Percentiles rank a stretch among this genome's conserved stretches.
These are phyloP conservation scores for Sceliomorpha sp. DNA, from an alignment of 2,888 invertebrate species.

Conservation along the genomic window DNA sequence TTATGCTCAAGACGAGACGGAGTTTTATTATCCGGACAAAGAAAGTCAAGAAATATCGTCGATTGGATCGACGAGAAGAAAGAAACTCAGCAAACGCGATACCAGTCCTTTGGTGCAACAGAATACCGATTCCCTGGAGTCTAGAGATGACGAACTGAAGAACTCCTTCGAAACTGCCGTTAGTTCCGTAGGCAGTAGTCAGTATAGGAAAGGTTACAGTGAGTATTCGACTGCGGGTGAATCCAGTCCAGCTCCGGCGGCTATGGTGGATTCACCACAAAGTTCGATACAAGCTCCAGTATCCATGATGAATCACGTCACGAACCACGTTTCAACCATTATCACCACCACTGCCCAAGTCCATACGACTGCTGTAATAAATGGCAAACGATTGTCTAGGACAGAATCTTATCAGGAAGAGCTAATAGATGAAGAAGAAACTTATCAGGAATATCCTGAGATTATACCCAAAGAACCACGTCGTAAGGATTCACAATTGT, in stretches of 20 bases:
- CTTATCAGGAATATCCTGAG: constrained; percentile 63
- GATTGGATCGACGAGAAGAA: constrained; percentile 65
- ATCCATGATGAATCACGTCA: constrained; percentile 74
- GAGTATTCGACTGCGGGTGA: constrained; percentile 72
- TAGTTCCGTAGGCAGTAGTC: constrained; percentile 76
- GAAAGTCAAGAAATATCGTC: constrained; percentile 69
- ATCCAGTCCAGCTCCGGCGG: constrained; percentile 62
- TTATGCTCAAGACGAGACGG: constrained; percentile 69
- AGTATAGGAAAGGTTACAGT: constrained; percentile 67
- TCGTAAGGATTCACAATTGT: constrained; percentile 72
- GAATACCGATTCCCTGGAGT: constrained; percentile 82
- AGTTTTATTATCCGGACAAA: constrained; percentile 68
- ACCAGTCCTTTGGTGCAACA: constrained; percentile 78
- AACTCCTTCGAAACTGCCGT: constrained; percentile 81
- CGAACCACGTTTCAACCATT: constrained; percentile 75
- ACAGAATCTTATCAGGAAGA: constrained; percentile 74
- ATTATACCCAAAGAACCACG: constrained; percentile 67
- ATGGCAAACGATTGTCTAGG: constrained; percentile 76
- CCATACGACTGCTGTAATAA: constrained; percentile 79
- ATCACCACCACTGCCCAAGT: constrained; percentile 80
- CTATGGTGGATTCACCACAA: constrained; percentile 66
- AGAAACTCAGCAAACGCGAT: constrained; percentile 72
- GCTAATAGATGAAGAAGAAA: constrained; percentile 60
- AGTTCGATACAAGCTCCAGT: constrained; percentile 69
- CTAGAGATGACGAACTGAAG: constrained; percentile 82